These are phyloP conservation scores for Eulemur coronatus DNA, from an alignment of 2,797 vertebrate genomes.

Conservation along the genomic window DNA sequence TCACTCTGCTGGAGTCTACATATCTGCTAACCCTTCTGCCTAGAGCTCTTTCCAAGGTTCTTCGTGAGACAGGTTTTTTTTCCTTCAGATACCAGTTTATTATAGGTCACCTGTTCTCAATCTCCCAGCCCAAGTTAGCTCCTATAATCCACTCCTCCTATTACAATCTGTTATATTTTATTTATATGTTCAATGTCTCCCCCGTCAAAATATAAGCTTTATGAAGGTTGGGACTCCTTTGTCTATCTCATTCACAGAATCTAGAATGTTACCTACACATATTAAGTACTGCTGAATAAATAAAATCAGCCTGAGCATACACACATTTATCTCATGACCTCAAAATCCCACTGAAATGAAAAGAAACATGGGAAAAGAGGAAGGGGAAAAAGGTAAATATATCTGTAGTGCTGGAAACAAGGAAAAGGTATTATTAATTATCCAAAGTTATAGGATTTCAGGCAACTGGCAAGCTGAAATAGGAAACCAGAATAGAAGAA, in stretches of 20 bases:
- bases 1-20: background rate
- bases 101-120: background rate
- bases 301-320: background rate
- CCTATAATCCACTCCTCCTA: background rate
- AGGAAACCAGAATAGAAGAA: constrained; percentile 40
- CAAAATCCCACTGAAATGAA: background rate
- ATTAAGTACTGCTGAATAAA: background rate
- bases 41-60: background rate
- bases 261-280: background rate
- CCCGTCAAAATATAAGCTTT: background rate
- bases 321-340: background rate
- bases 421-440: background rate
- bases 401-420: background rate
- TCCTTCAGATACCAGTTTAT: background rate
- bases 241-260: background rate
- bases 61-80: background rate
- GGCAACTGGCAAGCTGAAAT: background rate
- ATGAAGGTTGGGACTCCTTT: background rate
- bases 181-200: background rate
- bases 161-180: background rate
- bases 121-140: background rate
- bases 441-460: background rate
- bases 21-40: background rate
- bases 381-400: background rate
- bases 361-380: background rate